phyloP scores from a whole-genome alignment of 2,888 invertebrate species.

The Hydropsyche betteni region DNA sequence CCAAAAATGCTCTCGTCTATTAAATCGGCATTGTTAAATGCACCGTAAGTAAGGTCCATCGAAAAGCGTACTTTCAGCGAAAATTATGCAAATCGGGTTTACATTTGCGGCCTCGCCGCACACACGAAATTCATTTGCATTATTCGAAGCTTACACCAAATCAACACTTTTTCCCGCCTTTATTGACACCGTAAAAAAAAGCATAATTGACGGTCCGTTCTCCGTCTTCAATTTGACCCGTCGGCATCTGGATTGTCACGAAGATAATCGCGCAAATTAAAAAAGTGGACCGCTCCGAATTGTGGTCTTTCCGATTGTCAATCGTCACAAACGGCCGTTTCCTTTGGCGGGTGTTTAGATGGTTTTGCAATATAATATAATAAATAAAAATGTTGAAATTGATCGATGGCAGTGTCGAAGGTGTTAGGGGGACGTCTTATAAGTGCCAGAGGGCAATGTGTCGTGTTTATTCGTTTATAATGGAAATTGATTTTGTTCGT shows the following conservation, averaged over 20 bases:
- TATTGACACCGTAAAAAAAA: no score
- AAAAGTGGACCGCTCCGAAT: no score
- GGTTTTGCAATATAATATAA: no score
- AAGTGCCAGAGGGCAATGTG: constrained; percentile 5
- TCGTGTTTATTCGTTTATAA: not conserved
- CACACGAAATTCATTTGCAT: no score
- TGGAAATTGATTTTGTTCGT: not conserved
- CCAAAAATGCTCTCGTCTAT: no score
- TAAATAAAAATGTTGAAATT: no score
- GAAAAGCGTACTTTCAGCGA: constrained; percentile 14
- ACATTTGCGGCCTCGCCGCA: constrained; percentile 6
- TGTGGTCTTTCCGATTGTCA: not conserved
- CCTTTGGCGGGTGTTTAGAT: not conserved
- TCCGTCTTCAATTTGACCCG: no score
- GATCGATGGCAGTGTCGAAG: not conserved
- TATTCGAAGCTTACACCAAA: no score
- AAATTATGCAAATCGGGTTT: constrained; percentile 25
- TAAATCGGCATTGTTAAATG: not conserved
- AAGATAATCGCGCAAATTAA: no score
- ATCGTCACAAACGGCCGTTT: constrained; percentile 14
- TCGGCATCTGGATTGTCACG: no score
- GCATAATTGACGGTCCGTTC: no score
- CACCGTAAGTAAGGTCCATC: constrained; percentile 15
- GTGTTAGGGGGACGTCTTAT: constrained; percentile 1
- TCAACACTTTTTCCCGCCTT: no score